Base-by-base conservation (phyloP, 2,888 invertebrate genomes). In the Leptopilina myrica region DNA sequence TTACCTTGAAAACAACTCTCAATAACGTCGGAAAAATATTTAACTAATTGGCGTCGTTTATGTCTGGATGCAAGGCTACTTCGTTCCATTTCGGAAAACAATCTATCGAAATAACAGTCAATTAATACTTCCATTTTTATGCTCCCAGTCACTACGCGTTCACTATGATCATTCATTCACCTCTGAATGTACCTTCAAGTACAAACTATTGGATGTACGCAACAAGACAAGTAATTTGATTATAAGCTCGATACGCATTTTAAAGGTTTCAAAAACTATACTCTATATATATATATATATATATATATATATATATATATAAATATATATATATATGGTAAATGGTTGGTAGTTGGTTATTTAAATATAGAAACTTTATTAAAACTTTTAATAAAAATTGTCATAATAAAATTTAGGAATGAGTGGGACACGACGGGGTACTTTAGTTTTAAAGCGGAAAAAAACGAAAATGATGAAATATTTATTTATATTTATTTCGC, bases 11-110 rank as follows among this genome's bases (percentile, higher is more conserved):
- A 93, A 89, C 96, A 96, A 81, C 96, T 96, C 86, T 95, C 93
- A 84, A 97, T 96, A 75, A 96, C 94, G 20, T 96, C 95, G 88
- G 95, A 95, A 86, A 97, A 95, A 91, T 96, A 97, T 88, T 95
- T 95, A 77, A 96, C 95, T 76, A 97, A 92, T 87, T 95, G 94
- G 56, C 94, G 93, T 56, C 97, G 93, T 86, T 95, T 96, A 86
- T 94, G 94, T 46, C 96, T 93, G 76, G 95, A 95, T 84, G 95
- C 95, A 76, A 97, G 92, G 85, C 95, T 94, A 91, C 95, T 96
- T 11, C 97, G 94, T 76, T 95, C 95, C 89, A 96, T 92, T 85
- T 94, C 94, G 85, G 93, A 92, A 88, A 97, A 96, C 69, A 96
- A 94, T 89, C 94, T 94, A 84, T 96, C 96, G 87, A 96, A 96